Evolutionary conservation across 2,113 vertebrate genomes (phyloP).

Genomic region (Macheiramphus alcinus): DNA sequence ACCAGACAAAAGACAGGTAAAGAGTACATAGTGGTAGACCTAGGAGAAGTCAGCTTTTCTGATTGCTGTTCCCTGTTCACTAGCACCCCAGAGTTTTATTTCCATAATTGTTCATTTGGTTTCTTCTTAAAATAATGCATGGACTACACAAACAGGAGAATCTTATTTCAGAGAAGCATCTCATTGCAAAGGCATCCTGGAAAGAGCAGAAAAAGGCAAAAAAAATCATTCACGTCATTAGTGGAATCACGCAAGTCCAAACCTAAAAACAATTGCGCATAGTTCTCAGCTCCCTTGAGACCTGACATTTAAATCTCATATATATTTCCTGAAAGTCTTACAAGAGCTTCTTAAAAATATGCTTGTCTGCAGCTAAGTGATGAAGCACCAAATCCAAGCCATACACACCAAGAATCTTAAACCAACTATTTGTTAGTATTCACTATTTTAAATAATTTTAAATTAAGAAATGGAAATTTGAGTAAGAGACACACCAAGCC

Average conservation of each 20-base stretch:
- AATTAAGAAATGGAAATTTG: neutral
- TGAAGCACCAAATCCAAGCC: conserved; percentile 25
- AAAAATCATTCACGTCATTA: neutral
- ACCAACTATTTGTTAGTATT: neutral
- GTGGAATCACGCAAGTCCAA: neutral
- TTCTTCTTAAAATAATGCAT: neutral
- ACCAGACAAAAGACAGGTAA: neutral
- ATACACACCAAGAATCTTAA: conserved; percentile 15
- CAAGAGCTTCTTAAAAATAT: conserved; percentile 8
- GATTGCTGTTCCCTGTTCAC: neutral
- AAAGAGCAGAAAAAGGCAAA: conserved; percentile 4
- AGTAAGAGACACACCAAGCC: conserved; percentile 2
- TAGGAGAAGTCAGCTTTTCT: neutral
- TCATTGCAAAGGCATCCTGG: conserved; percentile 22
- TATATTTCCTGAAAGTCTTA: neutral
- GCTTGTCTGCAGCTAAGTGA: neutral
- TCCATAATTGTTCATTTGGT: neutral
- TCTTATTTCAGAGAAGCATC: neutral
- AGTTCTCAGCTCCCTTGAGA: conserved; percentile 23
- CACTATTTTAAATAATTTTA: neutral
- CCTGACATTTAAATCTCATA: conserved; percentile 30
- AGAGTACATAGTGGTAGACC: neutral
- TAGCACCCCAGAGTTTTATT: neutral
- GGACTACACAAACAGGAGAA: neutral
- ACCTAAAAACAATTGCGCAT: neutral